Evolutionary conservation across 2,888 invertebrate species (phyloP).

Genomic region (Macaria notata): DNA sequence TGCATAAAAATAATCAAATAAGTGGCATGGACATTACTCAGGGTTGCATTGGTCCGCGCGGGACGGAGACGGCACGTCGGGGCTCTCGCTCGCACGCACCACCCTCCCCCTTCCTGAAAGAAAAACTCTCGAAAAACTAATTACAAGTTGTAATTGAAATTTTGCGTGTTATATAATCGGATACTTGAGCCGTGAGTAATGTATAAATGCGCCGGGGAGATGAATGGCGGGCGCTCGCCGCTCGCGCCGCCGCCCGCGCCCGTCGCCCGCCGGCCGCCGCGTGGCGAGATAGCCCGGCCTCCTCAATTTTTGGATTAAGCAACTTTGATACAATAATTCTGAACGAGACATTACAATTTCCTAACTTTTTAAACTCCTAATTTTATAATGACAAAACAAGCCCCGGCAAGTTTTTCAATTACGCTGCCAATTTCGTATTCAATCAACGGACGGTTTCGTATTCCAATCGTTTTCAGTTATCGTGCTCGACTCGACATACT

Average conservation of each 20-base stretch:
- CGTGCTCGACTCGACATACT: slow-evolving; percentile 9
- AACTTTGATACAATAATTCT: slow-evolving; percentile 65
- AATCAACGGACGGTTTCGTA: slow-evolving; percentile 21
- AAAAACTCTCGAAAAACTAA: slow-evolving; percentile 84
- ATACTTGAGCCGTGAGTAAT: slow-evolving; percentile 82
- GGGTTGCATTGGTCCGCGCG: slow-evolving; percentile 57
- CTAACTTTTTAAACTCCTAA: slow-evolving; percentile 40
- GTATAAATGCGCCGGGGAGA: slow-evolving; percentile 79
- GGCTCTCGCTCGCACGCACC: slow-evolving; percentile 57
- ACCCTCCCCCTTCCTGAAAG: slow-evolving; percentile 77
- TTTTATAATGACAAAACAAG: slow-evolving; percentile 37
- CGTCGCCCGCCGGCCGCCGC: slow-evolving; percentile 39
- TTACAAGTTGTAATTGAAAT: slow-evolving; percentile 84
- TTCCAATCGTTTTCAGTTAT: slow-evolving; percentile 24
- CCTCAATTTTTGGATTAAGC: slow-evolving; percentile 65
- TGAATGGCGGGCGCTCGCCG: slow-evolving; percentile 63
- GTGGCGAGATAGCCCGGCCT: slow-evolving; percentile 58
- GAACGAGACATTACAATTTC: slow-evolving; percentile 51
- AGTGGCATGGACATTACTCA: slow-evolving; percentile 78
- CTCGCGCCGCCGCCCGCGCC: no score
- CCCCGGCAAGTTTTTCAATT: slow-evolving; percentile 32
- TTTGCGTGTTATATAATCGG: slow-evolving; percentile 84
- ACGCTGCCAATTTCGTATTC: slow-evolving; percentile 26
- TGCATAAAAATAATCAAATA: slow-evolving; percentile 82
- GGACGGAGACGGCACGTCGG: slow-evolving; percentile 42